Conservation (phyloP, 2,888 invertebrate species). For the Oxyteleia sp. region DNA sequence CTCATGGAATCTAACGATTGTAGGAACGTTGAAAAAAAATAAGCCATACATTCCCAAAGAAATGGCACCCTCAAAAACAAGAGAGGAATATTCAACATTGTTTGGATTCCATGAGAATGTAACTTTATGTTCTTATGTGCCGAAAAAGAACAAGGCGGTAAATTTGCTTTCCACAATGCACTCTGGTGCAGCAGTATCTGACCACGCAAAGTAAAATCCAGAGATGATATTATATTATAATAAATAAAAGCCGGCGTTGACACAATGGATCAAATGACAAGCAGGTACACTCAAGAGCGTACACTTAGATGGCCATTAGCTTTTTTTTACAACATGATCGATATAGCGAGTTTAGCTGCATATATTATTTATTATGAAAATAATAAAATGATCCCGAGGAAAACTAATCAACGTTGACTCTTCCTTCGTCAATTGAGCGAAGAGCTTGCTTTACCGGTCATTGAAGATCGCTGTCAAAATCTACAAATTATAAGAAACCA, state of each 20-base stretch:
- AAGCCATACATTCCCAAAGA: conserved; percentile 71
- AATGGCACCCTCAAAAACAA: conserved; percentile 60
- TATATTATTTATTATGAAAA: no score
- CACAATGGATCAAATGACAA: conserved; percentile 70
- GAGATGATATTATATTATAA: conserved; percentile 75
- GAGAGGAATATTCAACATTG: background rate
- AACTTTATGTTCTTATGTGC: conserved; percentile 16
- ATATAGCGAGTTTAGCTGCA: no score
- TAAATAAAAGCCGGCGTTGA: conserved; percentile 72
- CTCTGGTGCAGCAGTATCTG: background rate
- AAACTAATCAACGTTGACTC: no score
- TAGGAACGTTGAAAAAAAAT: conserved; percentile 71
- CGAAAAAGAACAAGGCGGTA: conserved; percentile 20
- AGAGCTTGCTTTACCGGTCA: no score
- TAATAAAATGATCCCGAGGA: no score
- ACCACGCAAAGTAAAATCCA: conserved; percentile 23
- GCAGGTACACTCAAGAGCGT: conserved; percentile 70
- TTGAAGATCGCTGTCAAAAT: no score
- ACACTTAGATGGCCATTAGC: conserved; percentile 71
- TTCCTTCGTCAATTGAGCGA: no score
- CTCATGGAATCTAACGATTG: conserved; percentile 74
- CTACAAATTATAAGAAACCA: no score
- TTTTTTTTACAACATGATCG: no score
- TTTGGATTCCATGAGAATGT: conserved; percentile 5
- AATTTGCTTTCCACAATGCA: conserved; percentile 24